Conservation (phyloP, 2,113 vertebrate genomes). For the Onychorhynchus coronatus region DNA sequence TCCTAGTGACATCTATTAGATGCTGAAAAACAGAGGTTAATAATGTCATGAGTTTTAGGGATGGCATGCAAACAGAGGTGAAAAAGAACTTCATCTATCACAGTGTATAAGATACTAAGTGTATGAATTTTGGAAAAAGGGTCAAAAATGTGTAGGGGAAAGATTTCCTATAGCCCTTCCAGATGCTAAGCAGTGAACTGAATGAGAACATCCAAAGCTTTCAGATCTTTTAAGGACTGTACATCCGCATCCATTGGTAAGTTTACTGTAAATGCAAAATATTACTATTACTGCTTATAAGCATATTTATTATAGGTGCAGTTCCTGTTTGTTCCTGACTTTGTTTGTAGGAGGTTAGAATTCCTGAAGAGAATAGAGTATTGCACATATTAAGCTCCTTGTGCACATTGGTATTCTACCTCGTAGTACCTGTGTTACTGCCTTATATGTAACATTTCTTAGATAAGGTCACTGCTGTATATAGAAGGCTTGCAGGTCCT, state of each 20-base stretch:
- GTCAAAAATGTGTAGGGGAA: not conserved
- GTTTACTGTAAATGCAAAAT: slow-evolving; percentile 33
- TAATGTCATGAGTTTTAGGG: slow-evolving; percentile 48
- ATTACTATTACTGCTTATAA: not conserved
- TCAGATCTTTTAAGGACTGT: not conserved
- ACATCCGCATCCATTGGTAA: not conserved
- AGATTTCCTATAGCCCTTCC: not conserved
- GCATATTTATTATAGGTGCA: not conserved
- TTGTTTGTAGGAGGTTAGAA: not conserved
- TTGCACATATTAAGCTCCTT: not conserved
- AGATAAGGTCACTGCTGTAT: not conserved
- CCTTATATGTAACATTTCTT: not conserved
- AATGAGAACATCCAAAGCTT: not conserved
- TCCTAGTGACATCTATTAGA: slow-evolving; percentile 50
- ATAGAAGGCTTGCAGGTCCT: not conserved
- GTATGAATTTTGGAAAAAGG: slow-evolving; percentile 40
- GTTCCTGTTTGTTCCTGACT: not conserved
- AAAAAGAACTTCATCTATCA: slow-evolving; percentile 31
- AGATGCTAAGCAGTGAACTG: not conserved
- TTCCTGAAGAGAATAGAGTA: not conserved
- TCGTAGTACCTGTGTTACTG: not conserved
- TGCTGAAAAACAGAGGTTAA: slow-evolving; percentile 61
- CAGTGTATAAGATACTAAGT: not conserved
- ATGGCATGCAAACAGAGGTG: slow-evolving; percentile 24
- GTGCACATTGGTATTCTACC: not conserved